Base-by-base conservation (phyloP, 2,797 vertebrate genomes). In the Phataginus tetradactyla region DNA sequence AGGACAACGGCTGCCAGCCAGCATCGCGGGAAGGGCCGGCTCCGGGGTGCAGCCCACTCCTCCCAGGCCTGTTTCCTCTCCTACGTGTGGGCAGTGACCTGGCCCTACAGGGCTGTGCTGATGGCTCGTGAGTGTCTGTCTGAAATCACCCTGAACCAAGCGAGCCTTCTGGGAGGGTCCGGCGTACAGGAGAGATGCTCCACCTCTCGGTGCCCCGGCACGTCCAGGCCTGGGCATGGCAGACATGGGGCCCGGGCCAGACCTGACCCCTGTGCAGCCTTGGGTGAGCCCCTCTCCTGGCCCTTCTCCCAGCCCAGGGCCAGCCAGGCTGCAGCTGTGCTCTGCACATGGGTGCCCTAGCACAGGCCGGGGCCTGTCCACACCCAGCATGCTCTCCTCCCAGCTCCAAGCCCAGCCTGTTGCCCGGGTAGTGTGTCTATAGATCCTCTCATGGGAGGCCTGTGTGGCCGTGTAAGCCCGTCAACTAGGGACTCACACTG, bases 271-370 rank as follows among this genome's bases (percentile, higher is more conserved):
- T 0, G 0, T 1, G 8, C 21, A 63, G 55, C 72, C 69, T 34
- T 0, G 4, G 20, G 57, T 2, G 4, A 7, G 53, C 17, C 63
- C 34, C 27, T 11, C 34, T 39, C 23, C 80, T 0, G 1, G 72
- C 34, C 34, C 20, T 23, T 39, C 42, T 61, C 23, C 64, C n/a
- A 5, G 2, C 1, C 45, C 25, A 15, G 29, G 25, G 9, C 42
- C 32, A 0, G 78, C 42, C 27, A 0, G 11, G 45, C 59, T 20
- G 34, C 74, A 34, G 42, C 21, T 0, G 27, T 17, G 32, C 64
- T 29, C 0, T 1, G 32, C 14, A 7, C 0, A 1, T 1, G 7
- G 75, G 57, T 9, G 15, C 1, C 32, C 3, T 0, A 3, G 25
- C 5, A 7, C 1, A 15, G 59, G 39, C 20, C 13, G 3, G 4